Evolutionary conservation across 1,140 invertebrate species (phyloP), one percentile per base, ranked within the genome.

Genomic region (Colletes gigas): DNA sequence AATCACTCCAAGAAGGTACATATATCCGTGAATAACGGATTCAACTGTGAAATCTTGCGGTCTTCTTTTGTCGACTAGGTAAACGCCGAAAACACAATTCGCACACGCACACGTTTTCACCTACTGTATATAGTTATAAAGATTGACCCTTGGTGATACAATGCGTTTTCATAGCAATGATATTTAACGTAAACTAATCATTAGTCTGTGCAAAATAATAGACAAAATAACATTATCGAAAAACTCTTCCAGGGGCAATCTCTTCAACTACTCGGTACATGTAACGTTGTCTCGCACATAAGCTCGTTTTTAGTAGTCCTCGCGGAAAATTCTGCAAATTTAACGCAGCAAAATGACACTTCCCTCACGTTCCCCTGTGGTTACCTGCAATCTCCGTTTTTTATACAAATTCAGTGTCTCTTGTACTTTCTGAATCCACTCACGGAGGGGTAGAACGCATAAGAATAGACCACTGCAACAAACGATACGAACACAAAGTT

Each of bases 401-500:
- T 1, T 4, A 57, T 15, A 21, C 21, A 8, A 12, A 9, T 5
- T 30, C 14, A 7, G 12, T 12, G 8, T 4, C 6, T 0, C 14
- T 2, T 39, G n/a, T 15, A 39, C 21, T 7, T 12, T 52, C n/a
- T 12, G 44, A 59, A 67, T 47, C 62, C 54, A 52, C 30, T 15
- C 6, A n/a, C 14, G 17, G 47, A 12, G 19, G 86, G 85, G 15
- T 86, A 74, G 59, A 72, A 83, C 57, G 81, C 73, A 55, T 85
- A 88, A 1, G 82, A 74, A 54, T 87, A 88, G 57, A 88, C 73
- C 70, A 83, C 88, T 89, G 88, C 12, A 88, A 86, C 78, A 86
- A 15, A 81, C 10, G 54, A 47, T 57, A 17, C 41, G 15, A 30
- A 17, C 3, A 5, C 15, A 1, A 41, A 10, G 6, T 19, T 0